These are phyloP conservation scores for Xiphorhynchus elegans DNA, from an alignment of 2,113 vertebrate species.

Conservation along the genomic window DNA sequence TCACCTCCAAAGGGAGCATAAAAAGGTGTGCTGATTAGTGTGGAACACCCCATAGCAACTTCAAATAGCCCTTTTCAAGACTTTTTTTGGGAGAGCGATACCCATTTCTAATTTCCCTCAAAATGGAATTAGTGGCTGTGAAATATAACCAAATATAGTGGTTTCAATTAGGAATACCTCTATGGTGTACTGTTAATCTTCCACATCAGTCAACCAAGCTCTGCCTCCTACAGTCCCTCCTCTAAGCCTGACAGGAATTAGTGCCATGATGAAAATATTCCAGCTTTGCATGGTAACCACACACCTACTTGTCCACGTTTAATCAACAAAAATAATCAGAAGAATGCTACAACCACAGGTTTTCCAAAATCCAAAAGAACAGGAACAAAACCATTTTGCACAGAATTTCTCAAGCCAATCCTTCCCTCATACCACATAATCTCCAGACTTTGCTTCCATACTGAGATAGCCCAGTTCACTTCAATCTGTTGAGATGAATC, in stretches of 20 bases:
- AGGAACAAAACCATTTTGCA: fast-evolving
- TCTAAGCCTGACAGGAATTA: neutral
- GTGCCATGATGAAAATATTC: neutral
- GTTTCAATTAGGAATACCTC: neutral
- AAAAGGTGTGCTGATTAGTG: neutral
- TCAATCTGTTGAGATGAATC: neutral
- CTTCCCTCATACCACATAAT: too few relatives aligned
- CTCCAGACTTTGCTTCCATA: fast-evolving
- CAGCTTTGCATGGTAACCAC: neutral
- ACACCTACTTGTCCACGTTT: neutral
- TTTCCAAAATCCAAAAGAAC: neutral
- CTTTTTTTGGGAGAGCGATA: neutral
- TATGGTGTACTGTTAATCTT: neutral
- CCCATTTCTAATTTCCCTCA: neutral
- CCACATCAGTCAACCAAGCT: neutral
- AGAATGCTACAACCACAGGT: neutral
- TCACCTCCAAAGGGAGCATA: neutral
- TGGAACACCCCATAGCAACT: neutral
- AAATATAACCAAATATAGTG: neutral
- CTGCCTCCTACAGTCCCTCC: neutral
- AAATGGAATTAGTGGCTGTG: neutral
- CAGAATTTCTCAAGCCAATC: neutral
- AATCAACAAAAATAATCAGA: too few relatives aligned
- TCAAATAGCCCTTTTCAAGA: neutral
- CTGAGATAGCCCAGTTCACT: neutral